These are phyloP conservation scores for Ecliptopera silaceata DNA, from an alignment of 2,888 invertebrate genomes.

Conservation along the genomic window DNA sequence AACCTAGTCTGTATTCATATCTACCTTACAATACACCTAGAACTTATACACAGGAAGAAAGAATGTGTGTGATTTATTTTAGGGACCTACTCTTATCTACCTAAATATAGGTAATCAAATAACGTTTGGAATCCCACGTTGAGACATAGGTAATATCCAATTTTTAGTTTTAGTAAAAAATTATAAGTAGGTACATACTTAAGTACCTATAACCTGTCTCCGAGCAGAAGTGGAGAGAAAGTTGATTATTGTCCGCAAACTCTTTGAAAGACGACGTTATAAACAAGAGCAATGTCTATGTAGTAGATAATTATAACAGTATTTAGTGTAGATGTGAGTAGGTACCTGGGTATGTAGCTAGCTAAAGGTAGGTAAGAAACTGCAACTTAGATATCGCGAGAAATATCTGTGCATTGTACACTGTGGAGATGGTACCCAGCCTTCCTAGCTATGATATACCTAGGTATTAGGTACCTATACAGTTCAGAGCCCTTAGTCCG, in stretches of 20 bases:
- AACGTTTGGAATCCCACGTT: too few relatives aligned
- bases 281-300: constrained; percentile 19
- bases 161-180: too few relatives aligned
- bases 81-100: too few relatives aligned
- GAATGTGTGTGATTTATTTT: too few relatives aligned
- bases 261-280: constrained; percentile 21
- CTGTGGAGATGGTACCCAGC: too few relatives aligned
- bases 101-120: too few relatives aligned
- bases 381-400: background rate
- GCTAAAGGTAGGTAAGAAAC: too few relatives aligned
- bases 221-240: constrained; percentile 3
- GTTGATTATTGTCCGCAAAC: constrained; percentile 22
- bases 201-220: background rate
- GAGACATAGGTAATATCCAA: too few relatives aligned
- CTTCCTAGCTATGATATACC: background rate
- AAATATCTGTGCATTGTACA: constrained; percentile 14
- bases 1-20: constrained; percentile 26
- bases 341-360: too few relatives aligned
- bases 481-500: too few relatives aligned
- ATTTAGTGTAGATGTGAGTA: background rate
- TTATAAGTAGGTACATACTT: constrained; percentile 4
- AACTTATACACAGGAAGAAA: too few relatives aligned
- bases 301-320: constrained; percentile 25
- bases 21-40: too few relatives aligned
- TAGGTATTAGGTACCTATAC: background rate